Percentiles rank a stretch among this genome's conserved stretches.
These are phyloP conservation scores for Canis aureus DNA, from an alignment of 2,113 vertebrate genomes.

Conservation along the genomic window DNA sequence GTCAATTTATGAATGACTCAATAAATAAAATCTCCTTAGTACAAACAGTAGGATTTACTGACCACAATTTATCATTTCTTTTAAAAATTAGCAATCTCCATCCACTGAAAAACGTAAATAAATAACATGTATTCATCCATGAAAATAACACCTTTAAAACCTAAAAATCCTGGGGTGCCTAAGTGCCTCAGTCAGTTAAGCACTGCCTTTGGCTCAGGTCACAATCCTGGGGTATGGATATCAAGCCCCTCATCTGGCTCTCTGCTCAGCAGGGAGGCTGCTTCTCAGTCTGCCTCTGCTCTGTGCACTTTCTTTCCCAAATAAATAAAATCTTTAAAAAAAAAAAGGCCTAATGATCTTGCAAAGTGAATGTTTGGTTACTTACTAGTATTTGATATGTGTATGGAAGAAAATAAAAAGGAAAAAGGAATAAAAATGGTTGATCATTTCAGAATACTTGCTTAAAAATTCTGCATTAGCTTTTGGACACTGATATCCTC, in stretches of 20 bases:
- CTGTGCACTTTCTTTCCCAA: too few species aligned
- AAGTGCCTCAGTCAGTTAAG: too few species aligned
- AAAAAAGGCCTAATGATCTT: background rate
- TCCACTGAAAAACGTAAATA: slow-evolving; percentile 23
- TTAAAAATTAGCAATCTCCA: slow-evolving; percentile 27
- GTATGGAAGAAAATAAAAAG: background rate
- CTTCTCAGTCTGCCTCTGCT: too few species aligned
- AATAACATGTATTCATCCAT: background rate
- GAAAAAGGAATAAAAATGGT: background rate
- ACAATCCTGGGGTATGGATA: too few species aligned
- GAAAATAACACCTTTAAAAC: background rate
- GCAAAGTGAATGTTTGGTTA: background rate
- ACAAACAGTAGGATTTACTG: background rate
- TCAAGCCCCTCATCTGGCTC: too few species aligned
- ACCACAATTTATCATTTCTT: background rate
- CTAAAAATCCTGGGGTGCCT: background rate
- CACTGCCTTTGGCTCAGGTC: too few species aligned
- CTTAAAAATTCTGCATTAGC: background rate
- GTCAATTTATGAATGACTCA: background rate
- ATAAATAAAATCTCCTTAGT: slow-evolving; percentile 18
- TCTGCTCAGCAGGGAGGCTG: too few species aligned
- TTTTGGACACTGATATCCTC: background rate
- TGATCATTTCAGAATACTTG: background rate
- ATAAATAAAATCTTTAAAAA: too few species aligned
- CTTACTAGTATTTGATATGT: background rate